Base-by-base conservation (phyloP, 1,140 invertebrate species). In the Thaumatotibia leucotreta region DNA sequence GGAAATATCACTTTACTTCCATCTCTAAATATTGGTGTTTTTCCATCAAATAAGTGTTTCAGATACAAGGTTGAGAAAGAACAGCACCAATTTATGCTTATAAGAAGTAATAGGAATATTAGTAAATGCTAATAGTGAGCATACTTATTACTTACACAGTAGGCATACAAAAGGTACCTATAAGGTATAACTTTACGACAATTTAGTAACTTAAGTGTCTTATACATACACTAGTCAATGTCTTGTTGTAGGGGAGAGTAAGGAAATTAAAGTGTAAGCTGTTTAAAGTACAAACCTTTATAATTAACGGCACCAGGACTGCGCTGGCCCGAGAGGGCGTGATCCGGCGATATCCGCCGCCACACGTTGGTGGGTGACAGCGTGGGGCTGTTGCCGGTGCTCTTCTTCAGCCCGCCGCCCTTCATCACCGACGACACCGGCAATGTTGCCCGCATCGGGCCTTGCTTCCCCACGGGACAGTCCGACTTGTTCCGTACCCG, bases 381-480 rank as follows among this genome's bases (percentile, higher is more conserved):
- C 3, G 92, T 93, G 9, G 94, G 94, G 77, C 94, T 95, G 79
- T 92, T 94, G 76, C 91, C 92, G 70, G 93, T 91, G 71, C 92
- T 94, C 81, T 93, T 94, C 76, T 92, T 91, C 24, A 94, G 80
- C 39, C 89, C 92, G 23, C 91, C 93, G 74, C 93, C 92, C 75
- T 94, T 92, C 75, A 95, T 91, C 29, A 95, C 91, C 52, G 94
- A 95, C 68, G 94, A 94, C 69, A 95, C 94, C 54, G 95, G 95
- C 73, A 96, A 89, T 58, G 94, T 95, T 39, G 95, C 95, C 83
- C 94, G 93, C 93, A 95, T 94, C 67, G 95, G 94, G 29, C 94
- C 94, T 75, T 94, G 93, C 89, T 95, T 95, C 24, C 92, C 92
- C 65, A 92, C 92, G 68, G 93, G 92, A 81, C 93, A 94, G 76